Conservation (phyloP, 2,113 vertebrate genomes). For the Athene cunicularia region DNA sequence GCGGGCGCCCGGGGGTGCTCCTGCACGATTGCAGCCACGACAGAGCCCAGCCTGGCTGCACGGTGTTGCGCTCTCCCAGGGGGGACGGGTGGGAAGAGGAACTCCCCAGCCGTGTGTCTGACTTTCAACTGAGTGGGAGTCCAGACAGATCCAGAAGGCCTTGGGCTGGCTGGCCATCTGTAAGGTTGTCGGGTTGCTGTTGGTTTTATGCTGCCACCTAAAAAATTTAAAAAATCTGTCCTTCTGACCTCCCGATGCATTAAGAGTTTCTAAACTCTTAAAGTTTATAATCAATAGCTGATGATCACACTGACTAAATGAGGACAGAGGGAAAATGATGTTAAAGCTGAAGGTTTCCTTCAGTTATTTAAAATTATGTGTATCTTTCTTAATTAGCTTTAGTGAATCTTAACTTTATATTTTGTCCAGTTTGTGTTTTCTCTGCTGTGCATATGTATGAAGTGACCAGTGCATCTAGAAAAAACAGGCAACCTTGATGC, state of each 20-base stretch:
- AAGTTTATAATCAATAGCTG: not conserved
- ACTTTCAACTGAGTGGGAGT: not conserved
- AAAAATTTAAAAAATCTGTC: no score
- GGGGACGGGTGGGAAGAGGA: not conserved
- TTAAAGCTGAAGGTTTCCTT: not conserved
- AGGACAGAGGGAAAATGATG: not conserved
- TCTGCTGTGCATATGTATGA: not conserved
- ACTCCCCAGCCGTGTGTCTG: not conserved
- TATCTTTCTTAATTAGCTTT: not conserved
- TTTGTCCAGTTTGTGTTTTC: not conserved
- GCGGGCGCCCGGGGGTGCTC: no score
- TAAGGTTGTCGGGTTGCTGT: not conserved
- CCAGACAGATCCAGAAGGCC: not conserved
- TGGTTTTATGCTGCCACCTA: not conserved
- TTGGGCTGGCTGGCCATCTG: not conserved
- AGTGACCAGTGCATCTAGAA: not conserved
- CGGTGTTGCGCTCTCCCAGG: not conserved
- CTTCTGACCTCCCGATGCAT: not conserved
- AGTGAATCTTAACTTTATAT: not conserved
- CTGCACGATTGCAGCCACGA: rapidly evolving
- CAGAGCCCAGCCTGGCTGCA: not conserved
- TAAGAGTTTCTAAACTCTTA: not conserved
- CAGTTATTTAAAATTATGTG: not conserved
- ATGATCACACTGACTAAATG: not conserved
- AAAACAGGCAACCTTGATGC: not conserved